Conservation (phyloP, 2,797 vertebrate species). For the Tangara arthus region DNA sequence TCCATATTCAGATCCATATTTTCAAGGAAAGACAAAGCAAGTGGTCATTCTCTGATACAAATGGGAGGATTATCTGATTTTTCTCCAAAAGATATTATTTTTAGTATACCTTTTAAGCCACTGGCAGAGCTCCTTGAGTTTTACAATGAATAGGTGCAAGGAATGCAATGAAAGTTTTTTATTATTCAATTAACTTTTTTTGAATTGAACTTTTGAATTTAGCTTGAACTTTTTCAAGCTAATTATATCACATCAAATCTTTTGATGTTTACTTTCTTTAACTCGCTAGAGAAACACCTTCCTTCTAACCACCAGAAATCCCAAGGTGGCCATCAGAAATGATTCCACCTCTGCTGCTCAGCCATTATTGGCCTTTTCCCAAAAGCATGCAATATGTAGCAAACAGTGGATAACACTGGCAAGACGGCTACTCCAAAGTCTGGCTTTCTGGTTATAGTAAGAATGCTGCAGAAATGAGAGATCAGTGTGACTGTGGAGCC, state of each 20-base stretch:
- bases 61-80: background rate
- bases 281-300: background rate
- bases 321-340: slow-evolving; percentile 7
- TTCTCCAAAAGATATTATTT: background rate
- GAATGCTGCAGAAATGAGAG: slow-evolving; percentile 32
- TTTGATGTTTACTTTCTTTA: background rate
- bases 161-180: background rate
- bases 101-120: background rate
- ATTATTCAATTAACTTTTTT: background rate
- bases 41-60: background rate
- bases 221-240: background rate
- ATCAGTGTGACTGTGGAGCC: slow-evolving; percentile 27
- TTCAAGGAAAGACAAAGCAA: background rate
- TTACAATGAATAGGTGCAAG: background rate
- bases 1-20: background rate
- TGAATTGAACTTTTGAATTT: background rate
- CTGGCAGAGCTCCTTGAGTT: background rate
- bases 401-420: background rate
- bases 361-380: background rate
- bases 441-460: background rate
- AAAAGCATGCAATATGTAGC: background rate
- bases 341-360: slow-evolving; percentile 25
- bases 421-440: background rate
- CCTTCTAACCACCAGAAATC: background rate
- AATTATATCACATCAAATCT: background rate